Evolutionary conservation across 2,888 invertebrate genomes (phyloP).

Genomic region (Ochropleura plecta): DNA sequence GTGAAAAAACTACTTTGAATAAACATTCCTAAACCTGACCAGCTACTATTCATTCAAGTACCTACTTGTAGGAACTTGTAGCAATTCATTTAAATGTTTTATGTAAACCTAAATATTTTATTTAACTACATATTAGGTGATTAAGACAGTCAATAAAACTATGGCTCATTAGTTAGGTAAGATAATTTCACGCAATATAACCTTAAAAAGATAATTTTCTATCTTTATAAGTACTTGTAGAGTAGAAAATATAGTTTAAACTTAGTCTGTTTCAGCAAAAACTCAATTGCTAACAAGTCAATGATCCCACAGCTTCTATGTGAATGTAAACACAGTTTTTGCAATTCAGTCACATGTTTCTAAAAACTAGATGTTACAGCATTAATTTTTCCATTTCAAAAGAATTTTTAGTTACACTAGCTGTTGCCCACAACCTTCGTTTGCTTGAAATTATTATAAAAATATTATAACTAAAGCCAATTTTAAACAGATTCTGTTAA

Average conservation of each 20-base stretch:
- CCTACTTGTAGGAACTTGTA: constrained; percentile 7
- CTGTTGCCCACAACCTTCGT: no score
- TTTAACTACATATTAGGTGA: constrained; percentile 31
- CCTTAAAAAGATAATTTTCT: constrained; percentile 29
- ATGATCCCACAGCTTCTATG: constrained; percentile 51
- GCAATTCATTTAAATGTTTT: background rate
- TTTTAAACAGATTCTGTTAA: no score
- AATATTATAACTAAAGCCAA: no score
- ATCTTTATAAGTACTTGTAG: background rate
- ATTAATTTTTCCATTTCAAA: background rate
- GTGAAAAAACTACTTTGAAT: background rate
- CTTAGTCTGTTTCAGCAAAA: constrained; percentile 27
- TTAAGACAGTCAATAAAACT: constrained; percentile 22
- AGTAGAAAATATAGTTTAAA: constrained; percentile 23
- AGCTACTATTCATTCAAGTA: constrained; percentile 8
- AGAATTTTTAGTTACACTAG: background rate
- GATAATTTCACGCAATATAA: constrained; percentile 30
- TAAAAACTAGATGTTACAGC: constrained; percentile 14
- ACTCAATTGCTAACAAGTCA: constrained; percentile 50
- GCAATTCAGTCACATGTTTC: constrained; percentile 33
- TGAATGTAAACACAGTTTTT: constrained; percentile 62
- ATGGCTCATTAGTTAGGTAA: constrained; percentile 29
- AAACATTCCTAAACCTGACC: background rate
- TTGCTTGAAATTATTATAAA: no score
- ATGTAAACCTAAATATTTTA: constrained; percentile 18